These are phyloP conservation scores for Circaetus gallicus DNA, from an alignment of 2,113 vertebrate species.

Conservation along the genomic window DNA sequence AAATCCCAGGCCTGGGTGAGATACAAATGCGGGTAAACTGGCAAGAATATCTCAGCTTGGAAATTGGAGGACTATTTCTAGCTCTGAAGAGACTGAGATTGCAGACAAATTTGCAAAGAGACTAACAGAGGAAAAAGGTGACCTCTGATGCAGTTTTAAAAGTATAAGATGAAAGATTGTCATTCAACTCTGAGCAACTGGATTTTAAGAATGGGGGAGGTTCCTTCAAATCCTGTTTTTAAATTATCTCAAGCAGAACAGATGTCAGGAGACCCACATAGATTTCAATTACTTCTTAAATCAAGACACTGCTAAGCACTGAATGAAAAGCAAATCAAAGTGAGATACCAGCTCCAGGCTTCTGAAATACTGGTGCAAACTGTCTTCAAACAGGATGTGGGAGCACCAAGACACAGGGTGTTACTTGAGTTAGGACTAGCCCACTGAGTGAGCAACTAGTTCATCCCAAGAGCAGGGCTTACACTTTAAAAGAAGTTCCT, in stretches of 20 bases:
- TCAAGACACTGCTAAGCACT: neutral
- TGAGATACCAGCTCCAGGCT: neutral
- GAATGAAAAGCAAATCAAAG: neutral
- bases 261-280: neutral
- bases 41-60: neutral
- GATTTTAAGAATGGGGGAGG: neutral
- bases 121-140: neutral
- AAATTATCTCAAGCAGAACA: neutral
- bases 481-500: neutral
- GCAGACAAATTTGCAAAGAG: neutral
- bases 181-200: neutral
- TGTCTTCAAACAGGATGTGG: neutral
- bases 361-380: neutral
- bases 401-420: rapidly evolving
- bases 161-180: neutral
- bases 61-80: neutral
- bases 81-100: neutral
- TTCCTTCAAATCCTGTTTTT: neutral
- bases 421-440: neutral
- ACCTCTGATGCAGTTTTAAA: neutral
- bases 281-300: neutral
- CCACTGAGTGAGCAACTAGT: neutral
- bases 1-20: neutral
- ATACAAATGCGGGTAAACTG: neutral
- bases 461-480: neutral